Evolutionary conservation across 2,888 invertebrate genomes (phyloP).

Genomic region (Athetis lepigone): DNA sequence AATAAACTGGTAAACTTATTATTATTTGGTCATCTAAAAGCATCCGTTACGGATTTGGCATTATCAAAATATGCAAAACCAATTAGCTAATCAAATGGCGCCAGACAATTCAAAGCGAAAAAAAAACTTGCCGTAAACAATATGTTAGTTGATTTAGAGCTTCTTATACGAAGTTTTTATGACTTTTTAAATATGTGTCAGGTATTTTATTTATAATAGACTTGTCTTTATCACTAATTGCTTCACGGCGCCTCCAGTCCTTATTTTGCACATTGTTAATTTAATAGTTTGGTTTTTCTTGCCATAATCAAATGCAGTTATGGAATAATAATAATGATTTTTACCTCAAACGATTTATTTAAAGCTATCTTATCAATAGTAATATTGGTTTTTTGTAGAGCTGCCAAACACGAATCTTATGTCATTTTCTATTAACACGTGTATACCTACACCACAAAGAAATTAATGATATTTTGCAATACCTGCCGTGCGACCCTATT

Average conservation of each 20-base stretch:
- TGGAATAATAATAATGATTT: conserved; percentile 18
- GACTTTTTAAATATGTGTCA: conserved; percentile 59
- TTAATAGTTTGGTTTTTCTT: conserved; percentile 47
- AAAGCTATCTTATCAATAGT: background rate
- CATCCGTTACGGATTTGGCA: conserved; percentile 48
- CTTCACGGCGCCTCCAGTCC: conserved; percentile 45
- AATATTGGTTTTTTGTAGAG: conserved; percentile 6
- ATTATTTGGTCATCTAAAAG: conserved; percentile 23
- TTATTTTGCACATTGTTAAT: conserved; percentile 44
- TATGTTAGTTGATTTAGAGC: conserved; percentile 47
- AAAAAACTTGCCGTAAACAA: conserved; percentile 57
- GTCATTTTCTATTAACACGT: conserved; percentile 12
- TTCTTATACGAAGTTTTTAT: conserved; percentile 54
- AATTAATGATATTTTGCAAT: conserved; percentile 49
- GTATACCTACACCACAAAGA: conserved; percentile 17
- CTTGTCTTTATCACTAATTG: conserved; percentile 44
- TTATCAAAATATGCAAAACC: conserved; percentile 50
- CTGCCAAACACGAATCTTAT: conserved; percentile 11
- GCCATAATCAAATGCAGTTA: conserved; percentile 42
- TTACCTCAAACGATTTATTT: background rate
- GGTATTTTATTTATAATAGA: conserved; percentile 35
- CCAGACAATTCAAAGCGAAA: conserved; percentile 64
- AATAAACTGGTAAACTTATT: conserved; percentile 24
- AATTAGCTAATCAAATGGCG: conserved; percentile 70
- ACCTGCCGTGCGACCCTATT: conserved; percentile 43